Evolutionary conservation across 2,797 vertebrate species (phyloP).

Genomic region (Pipistrellus pipistrellus): DNA sequence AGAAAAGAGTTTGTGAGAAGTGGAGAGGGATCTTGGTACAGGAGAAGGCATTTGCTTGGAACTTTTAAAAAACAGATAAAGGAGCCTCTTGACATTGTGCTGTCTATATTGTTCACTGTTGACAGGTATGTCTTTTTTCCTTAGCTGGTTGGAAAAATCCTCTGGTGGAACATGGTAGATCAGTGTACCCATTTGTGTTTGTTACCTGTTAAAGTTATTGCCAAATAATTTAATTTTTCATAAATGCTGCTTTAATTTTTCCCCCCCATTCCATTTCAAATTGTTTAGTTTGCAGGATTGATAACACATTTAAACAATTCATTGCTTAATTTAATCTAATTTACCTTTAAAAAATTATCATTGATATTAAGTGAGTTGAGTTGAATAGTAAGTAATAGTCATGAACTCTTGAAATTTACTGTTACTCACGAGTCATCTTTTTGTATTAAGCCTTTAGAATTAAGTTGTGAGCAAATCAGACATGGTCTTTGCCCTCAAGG

Average conservation of each 20-base stretch:
- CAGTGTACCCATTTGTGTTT: not conserved
- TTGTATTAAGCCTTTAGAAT: conserved; percentile 42
- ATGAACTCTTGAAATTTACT: conserved; percentile 17
- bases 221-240: conserved; percentile 22
- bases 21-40: not conserved
- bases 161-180: not conserved
- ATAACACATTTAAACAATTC: conserved; percentile 36
- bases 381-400: conserved; percentile 17
- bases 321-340: conserved; percentile 39
- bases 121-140: conserved; percentile 4
- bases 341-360: conserved; percentile 11
- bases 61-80: not conserved
- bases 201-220: not conserved
- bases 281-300: conserved; percentile 55
- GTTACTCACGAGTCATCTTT: not conserved
- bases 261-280: conserved; percentile 30
- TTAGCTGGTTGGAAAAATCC: conserved; percentile 9
- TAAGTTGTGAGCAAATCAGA: conserved; percentile 41
- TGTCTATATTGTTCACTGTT: not conserved
- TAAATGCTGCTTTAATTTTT: not conserved
- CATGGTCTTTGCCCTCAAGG: not conserved
- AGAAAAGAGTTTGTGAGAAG: not conserved
- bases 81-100: not conserved
- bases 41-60: not conserved
- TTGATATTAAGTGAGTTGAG: not conserved